These are phyloP conservation scores for Eupithecia vulgata DNA, from an alignment of 2,888 invertebrate genomes.

Conservation along the genomic window DNA sequence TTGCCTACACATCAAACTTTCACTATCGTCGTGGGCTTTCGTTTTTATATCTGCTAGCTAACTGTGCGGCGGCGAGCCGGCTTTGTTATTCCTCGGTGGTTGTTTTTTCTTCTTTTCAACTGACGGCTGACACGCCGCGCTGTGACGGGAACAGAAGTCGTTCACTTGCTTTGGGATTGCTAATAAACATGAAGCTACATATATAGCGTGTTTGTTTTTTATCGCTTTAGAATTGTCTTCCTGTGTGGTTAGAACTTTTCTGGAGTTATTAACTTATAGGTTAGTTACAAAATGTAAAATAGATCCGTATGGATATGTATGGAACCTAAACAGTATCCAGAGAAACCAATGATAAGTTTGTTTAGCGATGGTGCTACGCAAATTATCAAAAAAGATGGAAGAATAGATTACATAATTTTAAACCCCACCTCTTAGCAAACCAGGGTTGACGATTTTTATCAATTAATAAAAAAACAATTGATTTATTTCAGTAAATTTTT, in stretches of 20 bases:
- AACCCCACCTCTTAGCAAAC: no score
- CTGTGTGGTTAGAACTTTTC: not conserved
- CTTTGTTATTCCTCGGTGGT: conserved; percentile 71
- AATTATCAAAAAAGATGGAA: no score
- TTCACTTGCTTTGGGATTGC: conserved; percentile 27
- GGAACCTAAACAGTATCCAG: no score
- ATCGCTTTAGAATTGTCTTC: conserved; percentile 4
- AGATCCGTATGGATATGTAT: no score
- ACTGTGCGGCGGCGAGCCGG: conserved; percentile 53
- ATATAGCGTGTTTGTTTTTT: conserved; percentile 6
- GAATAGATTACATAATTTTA: no score
- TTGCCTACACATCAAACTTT: conserved; percentile 84
- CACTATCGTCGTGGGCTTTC: conserved; percentile 81
- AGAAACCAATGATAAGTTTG: no score
- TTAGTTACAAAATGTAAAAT: no score
- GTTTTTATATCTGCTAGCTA: conserved; percentile 77
- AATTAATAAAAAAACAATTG: no score
- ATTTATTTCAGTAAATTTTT: no score
- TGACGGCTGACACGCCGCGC: conserved; percentile 50
- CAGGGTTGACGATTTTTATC: no score
- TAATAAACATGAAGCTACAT: conserved; percentile 24
- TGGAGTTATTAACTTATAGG: not conserved
- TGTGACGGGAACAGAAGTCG: conserved; percentile 36
- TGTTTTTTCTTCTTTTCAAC: conserved; percentile 57
- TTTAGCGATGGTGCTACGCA: no score